A percentile compares a stretch with the other conserved stretches of the same genome.
Conservation (phyloP, 2,888 invertebrate genomes). For the Cataglyphis cursor region DNA sequence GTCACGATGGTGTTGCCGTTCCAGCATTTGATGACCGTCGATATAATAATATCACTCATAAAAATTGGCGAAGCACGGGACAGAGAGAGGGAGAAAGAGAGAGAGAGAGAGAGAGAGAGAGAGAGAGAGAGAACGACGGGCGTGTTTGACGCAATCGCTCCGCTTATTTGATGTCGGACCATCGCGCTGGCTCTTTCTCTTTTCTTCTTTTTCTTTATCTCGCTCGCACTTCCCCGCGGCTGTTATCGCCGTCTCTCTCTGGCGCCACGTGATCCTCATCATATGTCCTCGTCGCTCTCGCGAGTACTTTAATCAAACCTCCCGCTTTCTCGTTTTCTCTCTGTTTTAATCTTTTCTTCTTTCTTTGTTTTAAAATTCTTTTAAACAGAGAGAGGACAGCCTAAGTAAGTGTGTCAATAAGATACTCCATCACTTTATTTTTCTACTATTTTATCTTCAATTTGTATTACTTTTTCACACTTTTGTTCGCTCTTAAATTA, state of each 20-base stretch:
- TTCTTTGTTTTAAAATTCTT: background rate
- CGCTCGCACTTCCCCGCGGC: background rate
- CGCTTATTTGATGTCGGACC: conserved; percentile 44
- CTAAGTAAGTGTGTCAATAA: conserved; percentile 28
- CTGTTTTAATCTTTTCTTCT: background rate
- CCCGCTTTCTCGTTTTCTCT: conserved; percentile 16
- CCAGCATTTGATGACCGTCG: background rate
- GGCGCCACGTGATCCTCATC: conserved; percentile 22
- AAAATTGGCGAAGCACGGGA: background rate
- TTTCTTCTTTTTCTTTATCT: background rate
- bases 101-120: background rate
- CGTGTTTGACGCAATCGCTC: conserved; percentile 66
- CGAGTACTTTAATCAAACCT: conserved; percentile 14
- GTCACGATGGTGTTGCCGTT: background rate
- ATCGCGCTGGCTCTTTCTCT: conserved; percentile 22
- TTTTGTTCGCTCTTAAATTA: conserved; percentile 19
- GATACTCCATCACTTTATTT: background rate
- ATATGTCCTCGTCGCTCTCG: conserved; percentile 5
- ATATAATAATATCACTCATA: background rate
- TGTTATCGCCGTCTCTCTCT: background rate
- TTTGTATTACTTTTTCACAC: background rate
- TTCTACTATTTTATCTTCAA: background rate
- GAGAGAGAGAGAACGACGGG: background rate
- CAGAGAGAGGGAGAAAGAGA: background rate
- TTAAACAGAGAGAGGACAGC: background rate